Base-by-base conservation (phyloP, 1,140 invertebrate genomes). In the Ericerus pela region DNA sequence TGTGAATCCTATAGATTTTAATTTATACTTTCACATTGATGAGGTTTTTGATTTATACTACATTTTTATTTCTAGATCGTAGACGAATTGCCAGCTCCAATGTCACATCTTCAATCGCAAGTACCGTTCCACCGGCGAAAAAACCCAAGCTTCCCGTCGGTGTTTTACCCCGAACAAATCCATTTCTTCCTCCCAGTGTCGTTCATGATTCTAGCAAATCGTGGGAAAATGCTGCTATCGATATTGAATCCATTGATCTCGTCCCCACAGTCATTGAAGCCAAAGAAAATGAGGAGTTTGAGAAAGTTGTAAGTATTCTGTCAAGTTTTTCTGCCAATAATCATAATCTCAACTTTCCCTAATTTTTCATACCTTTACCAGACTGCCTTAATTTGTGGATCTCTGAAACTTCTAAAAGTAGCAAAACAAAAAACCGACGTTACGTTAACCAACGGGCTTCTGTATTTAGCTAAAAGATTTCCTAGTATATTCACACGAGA, bases 401-500 rank as follows among this genome's bases (percentile, higher is more conserved):
- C 80, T 14, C 76, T 86, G 18, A 79, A 79, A 60, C 71, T 75
- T 0, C 68, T 85, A 3, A 80, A 79, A 60, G 75, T 74, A 37
- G 76, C 80, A 51, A 71, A 79, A 36, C 77, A 78, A 38, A 95
- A 95, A 68, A 82, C 85, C 8, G 91, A 95, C 62, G 77, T 77
- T 28, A 71, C 86, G 11, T 70, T 88, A 0, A 86, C 80, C 61
- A 76, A 88, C 61, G 79, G 80, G 52, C 69, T 96, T 36, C 75
- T 90, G 27, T 88, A 89, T 67, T 65, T 93, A 16, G 84, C 82
- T 0, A 91, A 92, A 71, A 77, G 82, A 33, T 75, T 81, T 58
- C 81, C 89, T 2, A 76, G 77, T 28, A 76, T 89, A 63, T 93
- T 88, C 66, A 76, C 75, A 3, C 83, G 82, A 65, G 88, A 94